Conservation (phyloP, 2,113 vertebrate species). For the Oncorhynchus nerka region DNA sequence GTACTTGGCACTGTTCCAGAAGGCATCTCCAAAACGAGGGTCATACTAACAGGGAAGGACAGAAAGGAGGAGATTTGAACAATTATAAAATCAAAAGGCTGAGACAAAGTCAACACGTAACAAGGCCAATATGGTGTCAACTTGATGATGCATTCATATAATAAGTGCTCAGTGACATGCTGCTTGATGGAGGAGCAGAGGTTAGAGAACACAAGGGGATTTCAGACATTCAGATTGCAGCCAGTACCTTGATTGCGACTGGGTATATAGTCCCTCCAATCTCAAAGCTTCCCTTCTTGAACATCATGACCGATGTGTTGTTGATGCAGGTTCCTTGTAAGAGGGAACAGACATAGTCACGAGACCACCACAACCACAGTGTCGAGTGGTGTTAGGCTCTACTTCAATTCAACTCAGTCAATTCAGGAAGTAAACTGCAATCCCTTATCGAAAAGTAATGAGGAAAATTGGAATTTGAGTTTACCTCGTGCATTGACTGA, state of each 20-base stretch:
- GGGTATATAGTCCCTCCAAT: constrained; percentile 93
- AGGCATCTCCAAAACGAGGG: constrained; percentile 91
- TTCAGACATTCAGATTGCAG: not conserved
- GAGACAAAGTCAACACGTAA: not conserved
- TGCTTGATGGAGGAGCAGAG: not conserved
- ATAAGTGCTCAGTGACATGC: not conserved
- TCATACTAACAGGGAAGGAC: constrained; percentile 80
- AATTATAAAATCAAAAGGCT: not conserved
- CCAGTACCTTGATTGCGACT: constrained; percentile 90
- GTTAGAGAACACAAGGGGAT: not conserved
- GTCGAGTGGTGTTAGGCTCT: not conserved
- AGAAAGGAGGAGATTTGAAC: not conserved
- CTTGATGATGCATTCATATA: not conserved
- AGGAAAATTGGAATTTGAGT: not conserved
- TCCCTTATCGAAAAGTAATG: not conserved
- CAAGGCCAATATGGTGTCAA: not conserved
- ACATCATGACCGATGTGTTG: constrained; percentile 99
- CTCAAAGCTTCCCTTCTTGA: constrained; percentile 98
- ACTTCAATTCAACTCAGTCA: too few relatives aligned
- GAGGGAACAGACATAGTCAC: constrained; percentile 5
- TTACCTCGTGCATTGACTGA: too few relatives aligned
- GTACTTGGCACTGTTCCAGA: constrained; percentile 95
- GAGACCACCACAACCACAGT: not conserved
- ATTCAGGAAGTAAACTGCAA: not conserved
- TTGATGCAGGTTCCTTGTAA: constrained; percentile 94